Percentiles rank a stretch among this genome's conserved stretches.
These are phyloP conservation scores for Lasioglossum zephyrum DNA, from an alignment of 2,888 invertebrate species.

Conservation along the genomic window DNA sequence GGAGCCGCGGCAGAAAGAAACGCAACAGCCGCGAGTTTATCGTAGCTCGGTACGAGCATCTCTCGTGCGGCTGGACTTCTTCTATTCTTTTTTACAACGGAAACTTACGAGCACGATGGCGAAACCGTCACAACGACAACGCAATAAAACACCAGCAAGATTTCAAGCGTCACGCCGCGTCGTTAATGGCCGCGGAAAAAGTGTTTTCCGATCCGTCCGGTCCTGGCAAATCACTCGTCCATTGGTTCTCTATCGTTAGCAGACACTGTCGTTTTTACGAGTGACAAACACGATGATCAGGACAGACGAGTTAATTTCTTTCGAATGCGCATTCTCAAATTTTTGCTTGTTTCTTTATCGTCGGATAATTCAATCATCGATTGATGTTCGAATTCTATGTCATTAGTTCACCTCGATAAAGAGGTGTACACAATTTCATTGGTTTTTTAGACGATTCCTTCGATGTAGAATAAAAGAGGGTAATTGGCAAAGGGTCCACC, in stretches of 20 bases:
- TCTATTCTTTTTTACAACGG: neutral
- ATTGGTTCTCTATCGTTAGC: neutral
- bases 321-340: neutral
- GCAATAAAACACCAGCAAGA: conserved; percentile 19
- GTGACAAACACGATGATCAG: neutral
- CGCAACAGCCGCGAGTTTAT: neutral
- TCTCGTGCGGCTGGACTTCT: no score
- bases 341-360: neutral
- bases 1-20: neutral
- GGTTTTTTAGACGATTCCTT: no score
- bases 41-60: neutral
- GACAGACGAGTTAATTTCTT: neutral
- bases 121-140: conserved; percentile 21
- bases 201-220: conserved; percentile 7
- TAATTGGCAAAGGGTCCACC: no score
- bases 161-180: conserved; percentile 16
- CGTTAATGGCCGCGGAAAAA: conserved; percentile 32
- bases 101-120: neutral
- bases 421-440: no score
- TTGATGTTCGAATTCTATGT: no score
- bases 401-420: no score
- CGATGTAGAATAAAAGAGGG: no score
- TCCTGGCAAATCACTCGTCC: neutral
- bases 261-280: neutral
- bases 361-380: neutral